Base-by-base conservation (phyloP, 2,888 invertebrate species). In the Sepiola atlantica region DNA sequence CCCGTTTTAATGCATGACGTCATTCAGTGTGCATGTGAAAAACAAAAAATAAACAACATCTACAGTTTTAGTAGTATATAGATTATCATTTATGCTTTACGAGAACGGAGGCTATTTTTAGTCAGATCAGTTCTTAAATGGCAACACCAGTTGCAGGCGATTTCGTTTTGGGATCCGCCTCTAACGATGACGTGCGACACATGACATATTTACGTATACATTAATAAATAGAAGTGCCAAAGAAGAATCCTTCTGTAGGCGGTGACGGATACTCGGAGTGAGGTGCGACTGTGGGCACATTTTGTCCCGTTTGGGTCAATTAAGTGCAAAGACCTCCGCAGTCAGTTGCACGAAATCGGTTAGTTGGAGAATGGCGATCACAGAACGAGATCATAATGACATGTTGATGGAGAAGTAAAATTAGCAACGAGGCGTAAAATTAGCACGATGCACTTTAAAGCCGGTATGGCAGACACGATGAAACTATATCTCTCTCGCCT, bases 391-490 rank as follows among this genome's bases (percentile, higher is more conserved):
- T 77, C n/a, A n/a, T 77, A 16, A 77, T 77, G 77, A 32, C 77
- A 16, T n/a, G n/a, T n/a, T 77, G n/a, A n/a, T n/a, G 77, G n/a
- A n/a, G n/a, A 77, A n/a, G n/a, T n/a, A n/a, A n/a, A n/a, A n/a
- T 77, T 77, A 77, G 20, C n/a, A n/a, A 77, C n/a, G 77, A 77
- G 77, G 77, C 77, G n/a, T 77, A n/a, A 77, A 77, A 77, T 77
- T 77, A 77, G 77, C 10, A 77, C 10, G n/a, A 77, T 77, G n/a
- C 14, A n/a, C 16, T 77, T 77, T 77, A n/a, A 16, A 77, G n/a
- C n/a, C 16, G 12, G n/a, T n/a, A 6, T 57, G 20, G 20, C 24
- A 57, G 57, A 57, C 21, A 20, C 20, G 20, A 57, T 57, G 57
- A 20, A 21, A 24, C 6, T 57, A 21, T 57, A 21, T 57, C 6